Evolutionary conservation across 2,113 vertebrate species (phyloP).

Genomic region (Phocoena phocoena): DNA sequence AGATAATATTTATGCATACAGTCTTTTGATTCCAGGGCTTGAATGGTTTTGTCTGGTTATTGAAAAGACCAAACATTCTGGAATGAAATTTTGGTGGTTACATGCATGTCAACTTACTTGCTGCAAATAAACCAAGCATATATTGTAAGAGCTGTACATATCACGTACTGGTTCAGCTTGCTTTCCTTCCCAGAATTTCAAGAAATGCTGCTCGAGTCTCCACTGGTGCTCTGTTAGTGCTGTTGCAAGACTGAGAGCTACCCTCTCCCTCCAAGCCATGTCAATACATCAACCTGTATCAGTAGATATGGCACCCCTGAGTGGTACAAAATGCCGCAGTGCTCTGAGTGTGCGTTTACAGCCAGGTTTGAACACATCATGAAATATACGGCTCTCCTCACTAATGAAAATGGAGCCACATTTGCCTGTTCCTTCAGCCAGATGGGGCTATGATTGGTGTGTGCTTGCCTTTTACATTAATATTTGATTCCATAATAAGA

Average conservation of each 20-base stretch:
- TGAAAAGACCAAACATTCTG: constrained; percentile 32
- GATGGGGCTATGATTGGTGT: constrained; percentile 2
- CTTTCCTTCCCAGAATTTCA: not conserved
- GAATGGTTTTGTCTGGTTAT: not conserved
- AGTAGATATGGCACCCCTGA: not conserved
- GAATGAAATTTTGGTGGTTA: constrained; percentile 54
- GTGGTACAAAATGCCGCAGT: not conserved
- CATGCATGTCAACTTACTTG: not conserved
- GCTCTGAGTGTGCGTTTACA: not conserved
- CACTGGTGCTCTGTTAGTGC: not conserved
- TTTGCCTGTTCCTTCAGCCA: constrained; percentile 41
- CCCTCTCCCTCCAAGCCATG: not conserved
- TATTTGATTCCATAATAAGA: constrained; percentile 78
- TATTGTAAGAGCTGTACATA: not conserved
- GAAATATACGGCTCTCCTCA: constrained; percentile 4
- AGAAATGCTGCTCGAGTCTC: not conserved
- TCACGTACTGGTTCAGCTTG: not conserved
- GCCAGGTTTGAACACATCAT: not conserved
- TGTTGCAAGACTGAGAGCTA: not conserved
- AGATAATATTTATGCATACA: not conserved
- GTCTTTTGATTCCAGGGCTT: constrained; percentile 15
- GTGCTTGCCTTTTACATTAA: constrained; percentile 69
- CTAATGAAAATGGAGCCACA: constrained; percentile 21
- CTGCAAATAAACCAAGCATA: not conserved
- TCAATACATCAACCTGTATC: not conserved